Base-by-base conservation (phyloP, 2,797 vertebrate genomes). In the Sebastolobus altivelis region DNA sequence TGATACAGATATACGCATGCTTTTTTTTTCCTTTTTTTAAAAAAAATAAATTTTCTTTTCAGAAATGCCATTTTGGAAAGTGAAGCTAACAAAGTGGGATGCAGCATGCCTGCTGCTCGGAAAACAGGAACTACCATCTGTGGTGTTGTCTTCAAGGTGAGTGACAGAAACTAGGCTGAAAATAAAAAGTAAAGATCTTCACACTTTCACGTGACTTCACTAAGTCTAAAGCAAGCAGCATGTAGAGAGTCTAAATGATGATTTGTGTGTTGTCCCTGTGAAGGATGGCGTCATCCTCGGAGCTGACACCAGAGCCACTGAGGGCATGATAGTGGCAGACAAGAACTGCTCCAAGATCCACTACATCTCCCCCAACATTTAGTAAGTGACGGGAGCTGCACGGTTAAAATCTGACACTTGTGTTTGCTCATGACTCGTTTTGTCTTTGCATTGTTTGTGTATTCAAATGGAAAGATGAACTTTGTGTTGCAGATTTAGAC, bases 321-420 rank as follows among this genome's bases (percentile, higher is more conserved):
- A 99, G 90, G 98, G 97, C 2, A 99, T 98, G 97, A 84, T 99
- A 1, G 98, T 99, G 70, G 98, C 98, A 35, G 98, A 99, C 94
- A 99, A 99, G 94, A 99, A 99, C 93, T 99, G 98, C 86, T 97
- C 97, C 49, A 99, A 99, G 93, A 99, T 99, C 90, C 98, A 99
- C 93, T 99, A 97, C 93, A 98, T 99, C 83, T 96, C 98, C 8
- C 96, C 97, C 11, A 99, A 99, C 92, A 98, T 99, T 87, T 99
- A 98, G 98, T 99, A 93, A 96, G 98, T 95, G 6, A n/a, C n/a
- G n/a, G n/a, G n/a, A n/a, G n/a, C 43, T 65, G 18, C 46, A 8
- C 3, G 2, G 6, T 20, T 8, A 49, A 49, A 18, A 49, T 49
- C 54, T 27, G 0, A 12, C 14, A 6, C 8, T 16, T 16, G 31